A percentile compares a stretch with the other conserved stretches of the same genome.
phyloP scores from a whole-genome alignment of 2,797 vertebrate genomes.

The Ambastaia sidthimunki region DNA sequence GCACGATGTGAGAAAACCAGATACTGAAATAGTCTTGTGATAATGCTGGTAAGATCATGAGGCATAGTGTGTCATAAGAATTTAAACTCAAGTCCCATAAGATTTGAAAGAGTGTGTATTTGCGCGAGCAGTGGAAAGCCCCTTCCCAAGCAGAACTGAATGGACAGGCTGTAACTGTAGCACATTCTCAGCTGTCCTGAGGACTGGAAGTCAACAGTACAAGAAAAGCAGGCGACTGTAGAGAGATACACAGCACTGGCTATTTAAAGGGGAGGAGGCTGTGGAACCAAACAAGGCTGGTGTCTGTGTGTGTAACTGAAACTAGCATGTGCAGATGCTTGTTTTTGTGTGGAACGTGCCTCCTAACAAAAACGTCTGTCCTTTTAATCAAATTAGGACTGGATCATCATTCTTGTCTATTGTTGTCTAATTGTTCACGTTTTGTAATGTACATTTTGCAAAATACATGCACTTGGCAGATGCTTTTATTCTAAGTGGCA shows the following conservation, averaged over 20 bases:
- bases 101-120: conserved; percentile 41
- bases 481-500: background rate
- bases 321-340: background rate
- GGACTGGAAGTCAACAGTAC: conserved; percentile 64
- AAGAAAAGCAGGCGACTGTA: conserved; percentile 40
- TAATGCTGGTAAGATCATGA: conserved; percentile 39
- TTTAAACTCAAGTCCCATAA: conserved; percentile 36
- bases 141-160: conserved; percentile 72
- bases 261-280: conserved; percentile 57
- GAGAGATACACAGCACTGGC: conserved; percentile 67
- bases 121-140: conserved; percentile 71
- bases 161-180: conserved; percentile 70
- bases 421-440: too few relatives aligned
- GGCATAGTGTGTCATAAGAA: conserved; percentile 43
- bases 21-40: conserved; percentile 32
- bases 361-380: background rate
- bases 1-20: background rate
- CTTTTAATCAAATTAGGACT: background rate
- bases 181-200: conserved; percentile 78
- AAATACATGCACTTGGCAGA: background rate
- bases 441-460: too few relatives aligned
- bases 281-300: conserved; percentile 52
- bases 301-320: conserved; percentile 11
- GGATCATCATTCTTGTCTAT: background rate
- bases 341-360: background rate